Conservation (phyloP, 2,113 vertebrate species). For the Agapornis roseicollis region DNA sequence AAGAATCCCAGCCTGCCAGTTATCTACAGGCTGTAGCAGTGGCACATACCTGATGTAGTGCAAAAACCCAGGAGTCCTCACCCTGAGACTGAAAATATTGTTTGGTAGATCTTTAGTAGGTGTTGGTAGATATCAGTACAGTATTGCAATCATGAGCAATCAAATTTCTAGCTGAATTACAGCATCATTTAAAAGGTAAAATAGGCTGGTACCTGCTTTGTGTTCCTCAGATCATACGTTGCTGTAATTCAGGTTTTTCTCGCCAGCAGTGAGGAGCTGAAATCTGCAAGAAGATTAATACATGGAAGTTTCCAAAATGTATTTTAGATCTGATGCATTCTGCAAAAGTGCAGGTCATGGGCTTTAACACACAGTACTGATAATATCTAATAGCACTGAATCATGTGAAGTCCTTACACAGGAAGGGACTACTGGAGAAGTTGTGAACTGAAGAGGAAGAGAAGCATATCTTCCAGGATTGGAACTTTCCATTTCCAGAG, state of each 20-base stretch:
- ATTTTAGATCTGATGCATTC: not conserved
- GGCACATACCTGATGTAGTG: not conserved
- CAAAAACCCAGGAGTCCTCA: not conserved
- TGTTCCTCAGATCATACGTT: not conserved
- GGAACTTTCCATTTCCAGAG: not conserved
- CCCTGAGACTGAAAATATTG: not conserved
- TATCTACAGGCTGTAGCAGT: not conserved
- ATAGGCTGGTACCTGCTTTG: not conserved
- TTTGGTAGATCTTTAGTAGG: not conserved
- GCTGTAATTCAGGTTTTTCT: not conserved
- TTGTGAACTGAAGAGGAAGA: not conserved
- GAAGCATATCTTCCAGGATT: not conserved
- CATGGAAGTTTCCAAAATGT: not conserved
- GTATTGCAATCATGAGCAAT: rapidly evolving
- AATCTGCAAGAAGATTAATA: not conserved
- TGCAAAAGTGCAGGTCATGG: not conserved
- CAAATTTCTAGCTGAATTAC: not conserved
- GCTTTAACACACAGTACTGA: not conserved
- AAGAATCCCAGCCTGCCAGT: not conserved
- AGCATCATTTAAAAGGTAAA: not conserved
- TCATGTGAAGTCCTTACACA: not conserved
- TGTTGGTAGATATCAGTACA: not conserved
- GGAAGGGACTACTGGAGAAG: not conserved
- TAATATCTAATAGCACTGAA: not conserved
- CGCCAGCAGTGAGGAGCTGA: not conserved